Evolutionary conservation across 37 sponge, comb jelly and placozoan species (phyloP).

Genomic region (Oopsacas minuta): DNA sequence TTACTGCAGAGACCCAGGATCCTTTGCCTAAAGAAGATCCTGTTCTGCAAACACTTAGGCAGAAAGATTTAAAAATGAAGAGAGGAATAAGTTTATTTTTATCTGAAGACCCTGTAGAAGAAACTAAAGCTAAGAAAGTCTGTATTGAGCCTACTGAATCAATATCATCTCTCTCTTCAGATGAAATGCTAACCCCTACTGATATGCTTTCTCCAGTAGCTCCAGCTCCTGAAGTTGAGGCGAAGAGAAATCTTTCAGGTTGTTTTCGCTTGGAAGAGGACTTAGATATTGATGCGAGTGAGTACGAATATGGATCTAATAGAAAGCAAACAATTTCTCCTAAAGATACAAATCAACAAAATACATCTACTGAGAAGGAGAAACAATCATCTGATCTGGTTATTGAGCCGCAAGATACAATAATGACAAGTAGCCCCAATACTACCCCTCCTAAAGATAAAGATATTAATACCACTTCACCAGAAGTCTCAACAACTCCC

Average conservation of each 20-base stretch:
- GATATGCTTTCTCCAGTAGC: not conserved
- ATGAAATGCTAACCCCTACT: not conserved
- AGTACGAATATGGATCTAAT: not conserved
- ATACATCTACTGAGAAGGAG: not conserved
- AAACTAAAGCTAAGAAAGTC: not conserved
- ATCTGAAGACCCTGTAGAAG: not conserved
- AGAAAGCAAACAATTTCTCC: not conserved
- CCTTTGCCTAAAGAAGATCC: not conserved
- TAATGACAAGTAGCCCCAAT: not conserved
- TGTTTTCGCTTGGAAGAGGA: not conserved
- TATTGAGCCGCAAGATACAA: not conserved
- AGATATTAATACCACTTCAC: not conserved
- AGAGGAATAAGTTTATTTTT: not conserved
- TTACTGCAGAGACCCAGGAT: not conserved
- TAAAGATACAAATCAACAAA: too few species aligned
- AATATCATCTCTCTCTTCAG: not conserved
- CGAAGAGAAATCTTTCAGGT: not conserved
- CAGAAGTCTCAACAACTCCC: not conserved
- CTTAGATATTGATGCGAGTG: not conserved
- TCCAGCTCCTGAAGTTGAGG: not conserved
- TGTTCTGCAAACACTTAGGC: not conserved
- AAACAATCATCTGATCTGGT: not conserved
- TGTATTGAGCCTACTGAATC: not conserved
- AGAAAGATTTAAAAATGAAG: constrained; percentile 10
- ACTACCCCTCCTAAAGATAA: too few species aligned